phyloP scores from a whole-genome alignment of 2,888 invertebrate genomes.

The Microplitis deprimator region DNA sequence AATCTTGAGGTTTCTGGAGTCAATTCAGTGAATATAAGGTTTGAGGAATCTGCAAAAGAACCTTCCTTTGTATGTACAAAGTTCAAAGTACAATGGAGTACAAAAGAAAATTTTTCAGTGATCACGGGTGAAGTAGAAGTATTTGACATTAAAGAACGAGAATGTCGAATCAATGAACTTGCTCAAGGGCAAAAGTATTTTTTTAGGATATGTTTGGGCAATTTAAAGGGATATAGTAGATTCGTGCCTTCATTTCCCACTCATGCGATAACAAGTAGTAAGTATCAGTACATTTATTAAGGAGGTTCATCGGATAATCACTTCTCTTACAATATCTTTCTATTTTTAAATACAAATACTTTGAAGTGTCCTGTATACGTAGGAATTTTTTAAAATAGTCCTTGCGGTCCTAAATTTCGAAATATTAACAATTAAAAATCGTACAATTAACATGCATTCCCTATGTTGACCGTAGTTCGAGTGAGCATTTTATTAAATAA shows the following conservation, averaged over 20 bases:
- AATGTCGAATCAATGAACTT: conserved; percentile 80
- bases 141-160: conserved; percentile 77
- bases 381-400: no score
- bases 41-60: conserved; percentile 79
- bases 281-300: conserved; percentile 69
- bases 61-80: conserved; percentile 90
- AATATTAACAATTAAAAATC: no score
- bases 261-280: conserved; percentile 91
- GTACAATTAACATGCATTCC: no score
- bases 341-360: no score
- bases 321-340: no score
- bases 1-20: conserved; percentile 81
- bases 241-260: conserved; percentile 84
- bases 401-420: no score
- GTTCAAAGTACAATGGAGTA: conserved; percentile 97
- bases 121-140: conserved; percentile 87
- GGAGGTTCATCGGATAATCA: no score
- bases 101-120: conserved; percentile 85
- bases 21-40: conserved; percentile 78
- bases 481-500: no score
- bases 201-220: conserved; percentile 93
- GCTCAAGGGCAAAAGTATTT: conserved; percentile 90
- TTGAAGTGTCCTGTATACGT: no score
- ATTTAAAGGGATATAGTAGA: conserved; percentile 91
- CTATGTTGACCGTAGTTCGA: no score